Evolutionary conservation across 2,888 invertebrate genomes (phyloP).

Genomic region (Leucozona laternaria): DNA sequence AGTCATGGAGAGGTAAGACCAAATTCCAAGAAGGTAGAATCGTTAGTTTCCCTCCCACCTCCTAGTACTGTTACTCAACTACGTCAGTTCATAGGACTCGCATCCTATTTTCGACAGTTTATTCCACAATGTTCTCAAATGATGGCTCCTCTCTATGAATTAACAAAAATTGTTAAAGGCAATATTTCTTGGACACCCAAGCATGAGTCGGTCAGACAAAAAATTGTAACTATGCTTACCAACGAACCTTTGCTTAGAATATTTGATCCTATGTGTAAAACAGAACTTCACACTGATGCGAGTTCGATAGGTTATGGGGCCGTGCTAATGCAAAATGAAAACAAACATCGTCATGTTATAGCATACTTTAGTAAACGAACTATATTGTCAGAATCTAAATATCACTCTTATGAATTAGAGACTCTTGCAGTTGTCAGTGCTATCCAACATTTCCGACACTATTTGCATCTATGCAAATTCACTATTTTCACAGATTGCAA

Average conservation of each 20-base stretch:
- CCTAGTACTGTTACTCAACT: neutral
- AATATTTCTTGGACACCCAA: neutral
- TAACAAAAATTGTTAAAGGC: neutral
- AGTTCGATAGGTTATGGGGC: neutral
- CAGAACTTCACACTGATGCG: conserved; percentile 3
- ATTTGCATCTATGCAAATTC: neutral
- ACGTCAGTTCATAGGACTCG: neutral
- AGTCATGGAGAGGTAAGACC: conserved; percentile 48
- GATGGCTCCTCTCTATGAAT: neutral
- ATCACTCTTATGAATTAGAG: neutral
- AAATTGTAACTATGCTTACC: neutral
- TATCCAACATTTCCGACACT: neutral
- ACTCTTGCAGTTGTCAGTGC: neutral
- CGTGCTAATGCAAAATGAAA: neutral
- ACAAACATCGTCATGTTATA: neutral
- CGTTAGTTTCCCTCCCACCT: neutral
- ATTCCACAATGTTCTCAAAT: conserved; percentile 2
- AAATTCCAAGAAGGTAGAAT: neutral
- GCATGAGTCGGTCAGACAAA: neutral
- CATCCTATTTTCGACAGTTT: conserved; percentile 15
- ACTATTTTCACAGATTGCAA: neutral
- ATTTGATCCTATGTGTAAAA: neutral
- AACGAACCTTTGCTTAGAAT: neutral
- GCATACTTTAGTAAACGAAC: neutral
- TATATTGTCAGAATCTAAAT: neutral